These are phyloP conservation scores for Drosophila borealis DNA, from an alignment of 2,888 invertebrate species.

Conservation along the genomic window DNA sequence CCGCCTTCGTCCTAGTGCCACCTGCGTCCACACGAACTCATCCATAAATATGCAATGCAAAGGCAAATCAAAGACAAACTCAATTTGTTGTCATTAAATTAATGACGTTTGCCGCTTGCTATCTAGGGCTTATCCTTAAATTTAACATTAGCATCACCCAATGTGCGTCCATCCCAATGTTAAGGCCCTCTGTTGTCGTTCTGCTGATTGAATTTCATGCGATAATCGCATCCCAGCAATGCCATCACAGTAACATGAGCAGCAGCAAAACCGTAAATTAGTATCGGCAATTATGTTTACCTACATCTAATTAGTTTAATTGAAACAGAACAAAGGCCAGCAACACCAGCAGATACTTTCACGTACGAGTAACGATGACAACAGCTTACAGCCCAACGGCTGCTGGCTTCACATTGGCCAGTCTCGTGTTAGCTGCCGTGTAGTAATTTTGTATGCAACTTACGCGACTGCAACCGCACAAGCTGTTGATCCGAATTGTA, in stretches of 20 bases:
- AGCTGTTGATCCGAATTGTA: conserved; percentile 33
- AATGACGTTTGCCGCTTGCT: conserved; percentile 51
- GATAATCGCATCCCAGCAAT: conserved; percentile 32
- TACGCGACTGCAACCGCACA: conserved; percentile 14
- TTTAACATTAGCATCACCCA: conserved; percentile 44
- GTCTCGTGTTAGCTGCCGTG: not conserved
- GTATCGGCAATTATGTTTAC: conserved; percentile 75
- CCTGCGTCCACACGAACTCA: conserved; percentile 8
- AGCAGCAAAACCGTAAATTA: conserved; percentile 66
- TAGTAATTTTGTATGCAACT: conserved; percentile 44
- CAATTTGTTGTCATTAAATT: conserved; percentile 72
- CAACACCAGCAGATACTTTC: conserved; percentile 4
- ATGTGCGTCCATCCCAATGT: not conserved
- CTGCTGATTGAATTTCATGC: conserved; percentile 38
- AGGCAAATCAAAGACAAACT: conserved; percentile 37
- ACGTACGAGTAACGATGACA: conserved; percentile 32
- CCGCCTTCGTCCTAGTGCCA: not conserved
- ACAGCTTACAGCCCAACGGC: conserved; percentile 8
- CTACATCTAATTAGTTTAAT: conserved; percentile 78
- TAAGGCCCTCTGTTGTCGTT: not conserved
- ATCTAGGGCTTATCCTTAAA: conserved; percentile 59
- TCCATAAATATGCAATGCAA: conserved; percentile 64
- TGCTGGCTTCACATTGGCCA: not conserved
- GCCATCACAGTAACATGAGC: conserved; percentile 24
- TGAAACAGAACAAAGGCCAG: conserved; percentile 70